These are phyloP conservation scores for Zaprionus nigranus DNA, from an alignment of 1,140 invertebrate species.

Conservation along the genomic window DNA sequence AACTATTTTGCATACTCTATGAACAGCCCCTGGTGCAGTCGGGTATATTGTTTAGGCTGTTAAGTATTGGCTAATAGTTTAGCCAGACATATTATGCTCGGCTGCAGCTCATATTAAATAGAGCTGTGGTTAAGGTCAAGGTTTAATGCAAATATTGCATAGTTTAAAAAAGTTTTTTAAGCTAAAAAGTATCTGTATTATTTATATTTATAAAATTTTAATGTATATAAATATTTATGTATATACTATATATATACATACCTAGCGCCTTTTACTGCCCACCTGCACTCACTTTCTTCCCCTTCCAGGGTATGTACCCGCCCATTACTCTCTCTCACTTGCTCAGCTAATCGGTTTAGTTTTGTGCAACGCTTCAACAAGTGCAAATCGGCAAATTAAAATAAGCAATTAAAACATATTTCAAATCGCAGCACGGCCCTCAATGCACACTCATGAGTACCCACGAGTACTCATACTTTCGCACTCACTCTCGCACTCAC, in stretches of 20 bases:
- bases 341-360: slow-evolving; percentile 74
- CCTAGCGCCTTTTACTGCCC: too few relatives aligned
- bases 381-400: slow-evolving; percentile 75
- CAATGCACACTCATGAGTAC: slow-evolving; percentile 5
- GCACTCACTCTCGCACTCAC: slow-evolving; percentile 27
- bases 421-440: slow-evolving; percentile 24
- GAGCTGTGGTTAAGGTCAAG: too few relatives aligned
- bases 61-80: too few relatives aligned
- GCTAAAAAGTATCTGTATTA: too few relatives aligned
- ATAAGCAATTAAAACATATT: slow-evolving; percentile 82
- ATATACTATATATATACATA: too few relatives aligned
- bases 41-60: not conserved
- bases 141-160: too few relatives aligned
- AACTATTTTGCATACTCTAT: not conserved
- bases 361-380: slow-evolving; percentile 51
- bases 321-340: not conserved
- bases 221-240: too few relatives aligned
- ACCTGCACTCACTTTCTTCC: not conserved
- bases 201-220: too few relatives aligned
- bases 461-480: not conserved
- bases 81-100: too few relatives aligned
- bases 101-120: too few relatives aligned
- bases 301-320: not conserved
- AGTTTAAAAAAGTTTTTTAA: too few relatives aligned
- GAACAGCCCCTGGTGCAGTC: too few relatives aligned